Evolutionary conservation across 2,797 vertebrate species (phyloP).

Genomic region (Furcifer pardalis): DNA sequence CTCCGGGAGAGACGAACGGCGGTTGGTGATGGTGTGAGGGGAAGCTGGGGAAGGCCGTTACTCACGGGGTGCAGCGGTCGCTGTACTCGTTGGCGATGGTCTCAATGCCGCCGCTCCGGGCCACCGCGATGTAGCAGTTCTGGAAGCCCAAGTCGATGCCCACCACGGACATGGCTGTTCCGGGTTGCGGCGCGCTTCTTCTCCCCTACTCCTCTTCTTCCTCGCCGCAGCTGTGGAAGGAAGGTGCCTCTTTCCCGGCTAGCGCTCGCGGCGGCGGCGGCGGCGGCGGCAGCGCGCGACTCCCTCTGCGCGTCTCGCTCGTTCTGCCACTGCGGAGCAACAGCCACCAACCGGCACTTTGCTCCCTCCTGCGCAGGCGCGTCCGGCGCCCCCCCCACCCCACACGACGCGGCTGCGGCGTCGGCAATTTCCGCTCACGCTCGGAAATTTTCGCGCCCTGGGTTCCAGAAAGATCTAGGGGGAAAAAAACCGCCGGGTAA

Average conservation of each 20-base stretch:
- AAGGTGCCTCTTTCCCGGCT: not conserved
- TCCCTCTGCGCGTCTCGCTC: not conserved
- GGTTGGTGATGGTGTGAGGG: too few relatives aligned
- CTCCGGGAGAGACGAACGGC: not conserved
- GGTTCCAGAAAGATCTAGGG: conserved; percentile 75
- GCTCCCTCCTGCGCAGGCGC: conserved; percentile 69
- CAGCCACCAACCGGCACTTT: conserved; percentile 72
- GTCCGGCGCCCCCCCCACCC: conserved; percentile 15
- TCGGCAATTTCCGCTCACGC: conserved; percentile 69
- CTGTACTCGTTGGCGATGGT: conserved; percentile 96
- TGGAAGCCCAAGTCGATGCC: conserved; percentile 95
- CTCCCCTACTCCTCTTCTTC: not conserved
- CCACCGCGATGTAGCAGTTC: conserved; percentile 94
- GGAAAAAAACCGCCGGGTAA: not conserved
- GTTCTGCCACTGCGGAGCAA: conserved; percentile 67
- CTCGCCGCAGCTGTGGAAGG: not conserved
- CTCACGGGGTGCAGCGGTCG: conserved; percentile 97
- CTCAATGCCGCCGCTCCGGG: conserved; percentile 93
- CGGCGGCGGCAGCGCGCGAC: not conserved
- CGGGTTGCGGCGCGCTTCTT: not conserved
- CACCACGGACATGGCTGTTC: conserved; percentile 89
- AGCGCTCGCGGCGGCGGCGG: not conserved
- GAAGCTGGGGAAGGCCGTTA: conserved; percentile 58
- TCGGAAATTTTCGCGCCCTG: too few relatives aligned
- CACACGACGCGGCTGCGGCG: conserved; percentile 26